A percentile compares a stretch with the other conserved stretches of the same genome.
These are phyloP conservation scores for Petrolisthes cinctipes DNA, from an alignment of 2,888 invertebrate genomes.

Conservation along the genomic window DNA sequence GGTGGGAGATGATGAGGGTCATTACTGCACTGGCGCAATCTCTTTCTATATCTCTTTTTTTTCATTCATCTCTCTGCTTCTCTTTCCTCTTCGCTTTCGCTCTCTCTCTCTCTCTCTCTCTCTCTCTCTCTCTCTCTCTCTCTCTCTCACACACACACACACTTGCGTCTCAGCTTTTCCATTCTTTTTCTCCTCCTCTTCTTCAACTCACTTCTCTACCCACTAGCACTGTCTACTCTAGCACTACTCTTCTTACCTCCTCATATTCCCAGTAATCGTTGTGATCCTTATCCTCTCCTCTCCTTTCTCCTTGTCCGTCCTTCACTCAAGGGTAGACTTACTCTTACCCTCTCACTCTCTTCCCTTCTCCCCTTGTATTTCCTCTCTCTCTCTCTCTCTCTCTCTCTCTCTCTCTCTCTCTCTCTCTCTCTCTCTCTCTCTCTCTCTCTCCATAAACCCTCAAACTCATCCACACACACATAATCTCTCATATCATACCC, in stretches of 20 bases:
- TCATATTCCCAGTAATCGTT: not conserved
- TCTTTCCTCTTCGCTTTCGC: not conserved
- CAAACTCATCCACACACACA: no score
- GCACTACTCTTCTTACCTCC: not conserved
- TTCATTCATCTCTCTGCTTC: not conserved
- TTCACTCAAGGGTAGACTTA: not conserved
- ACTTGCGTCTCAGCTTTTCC: no score
- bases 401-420: no score
- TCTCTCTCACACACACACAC: no score
- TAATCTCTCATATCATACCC: no score
- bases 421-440: not conserved
- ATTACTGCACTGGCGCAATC: not conserved
- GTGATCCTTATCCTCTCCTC: not conserved
- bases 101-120: constrained; percentile 8
- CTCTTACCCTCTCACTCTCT: not conserved
- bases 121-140: not conserved
- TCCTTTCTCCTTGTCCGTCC: not conserved
- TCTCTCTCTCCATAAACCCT: no score
- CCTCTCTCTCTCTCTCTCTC: not conserved
- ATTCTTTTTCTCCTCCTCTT: no score
- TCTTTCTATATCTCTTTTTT: not conserved
- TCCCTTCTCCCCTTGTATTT: not conserved
- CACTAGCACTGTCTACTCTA: not conserved
- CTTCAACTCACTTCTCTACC: no score
- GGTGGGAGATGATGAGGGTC: not conserved